Conservation (phyloP, 2,797 vertebrate genomes). For the Rhincodon typus region DNA sequence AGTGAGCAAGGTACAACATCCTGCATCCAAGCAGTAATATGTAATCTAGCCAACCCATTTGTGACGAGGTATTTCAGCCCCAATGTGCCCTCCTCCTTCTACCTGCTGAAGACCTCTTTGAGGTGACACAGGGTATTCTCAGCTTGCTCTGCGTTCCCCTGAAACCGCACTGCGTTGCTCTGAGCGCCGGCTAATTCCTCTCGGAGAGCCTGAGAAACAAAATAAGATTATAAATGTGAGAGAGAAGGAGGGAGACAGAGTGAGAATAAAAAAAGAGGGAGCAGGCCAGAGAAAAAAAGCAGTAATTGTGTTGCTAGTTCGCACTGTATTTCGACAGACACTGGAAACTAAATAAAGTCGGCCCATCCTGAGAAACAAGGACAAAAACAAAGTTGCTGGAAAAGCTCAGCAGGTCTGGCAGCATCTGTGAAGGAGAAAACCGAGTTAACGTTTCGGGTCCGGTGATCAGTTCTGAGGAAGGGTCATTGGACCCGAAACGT, state of each 20-base stretch:
- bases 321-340: background rate
- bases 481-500: no score
- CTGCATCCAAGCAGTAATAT: background rate
- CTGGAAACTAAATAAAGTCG: background rate
- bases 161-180: conserved; percentile 50
- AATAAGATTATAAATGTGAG: background rate
- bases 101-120: conserved; percentile 59
- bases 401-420: no score
- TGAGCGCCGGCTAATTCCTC: conserved; percentile 50
- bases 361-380: background rate
- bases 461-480: no score
- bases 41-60: background rate
- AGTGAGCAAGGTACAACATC: background rate
- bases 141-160: conserved; percentile 46
- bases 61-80: background rate
- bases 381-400: no score
- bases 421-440: no score
- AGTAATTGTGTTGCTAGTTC: background rate
- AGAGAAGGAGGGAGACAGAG: background rate
- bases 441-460: no score
- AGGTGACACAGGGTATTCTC: conserved; percentile 50
- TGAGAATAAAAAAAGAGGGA: background rate
- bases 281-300: background rate
- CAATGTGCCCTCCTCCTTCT: background rate
- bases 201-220: conserved; percentile 55